Conservation (phyloP, 1,140 invertebrate genomes). For the Tenebrio molitor region DNA sequence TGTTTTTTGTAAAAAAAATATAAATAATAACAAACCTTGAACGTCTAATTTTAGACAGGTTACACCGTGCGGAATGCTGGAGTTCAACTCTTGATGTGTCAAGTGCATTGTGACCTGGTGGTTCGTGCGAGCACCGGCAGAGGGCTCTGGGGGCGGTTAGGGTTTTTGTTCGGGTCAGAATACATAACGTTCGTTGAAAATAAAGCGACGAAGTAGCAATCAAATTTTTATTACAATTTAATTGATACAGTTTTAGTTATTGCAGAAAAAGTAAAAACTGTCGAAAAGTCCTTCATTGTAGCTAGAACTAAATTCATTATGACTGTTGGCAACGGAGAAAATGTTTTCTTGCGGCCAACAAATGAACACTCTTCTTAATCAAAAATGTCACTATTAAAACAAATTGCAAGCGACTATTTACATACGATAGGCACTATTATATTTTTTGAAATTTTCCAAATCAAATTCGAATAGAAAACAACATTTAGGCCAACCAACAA, state of each 20-base stretch:
- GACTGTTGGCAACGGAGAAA: neutral
- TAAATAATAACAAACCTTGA: conserved; percentile 26
- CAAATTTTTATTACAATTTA: conserved; percentile 35
- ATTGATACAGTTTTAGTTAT: conserved; percentile 31
- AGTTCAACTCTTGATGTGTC: too few relatives aligned
- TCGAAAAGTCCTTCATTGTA: conserved; percentile 7
- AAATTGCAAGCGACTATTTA: conserved; percentile 37
- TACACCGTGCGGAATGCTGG: too few relatives aligned
- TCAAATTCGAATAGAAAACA: conserved; percentile 4
- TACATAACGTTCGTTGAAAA: too few relatives aligned
- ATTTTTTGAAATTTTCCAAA: neutral
- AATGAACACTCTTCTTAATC: neutral
- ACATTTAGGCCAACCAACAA: conserved; percentile 29
- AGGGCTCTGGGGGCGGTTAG: too few relatives aligned
- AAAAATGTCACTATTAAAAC: conserved; percentile 12
- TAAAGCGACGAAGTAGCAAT: conserved; percentile 2
- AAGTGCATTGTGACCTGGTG: too few relatives aligned
- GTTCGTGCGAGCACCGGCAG: too few relatives aligned
- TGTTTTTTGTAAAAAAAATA: neutral
- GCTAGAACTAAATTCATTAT: neutral
- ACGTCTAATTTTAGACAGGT: too few relatives aligned
- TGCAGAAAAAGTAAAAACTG: conserved; percentile 33
- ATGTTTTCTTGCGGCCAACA: neutral
- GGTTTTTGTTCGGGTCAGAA: too few relatives aligned
- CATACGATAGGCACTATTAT: conserved; percentile 37